Evolutionary conservation across 2,888 invertebrate species (phyloP).

Genomic region (Idaea aversata): DNA sequence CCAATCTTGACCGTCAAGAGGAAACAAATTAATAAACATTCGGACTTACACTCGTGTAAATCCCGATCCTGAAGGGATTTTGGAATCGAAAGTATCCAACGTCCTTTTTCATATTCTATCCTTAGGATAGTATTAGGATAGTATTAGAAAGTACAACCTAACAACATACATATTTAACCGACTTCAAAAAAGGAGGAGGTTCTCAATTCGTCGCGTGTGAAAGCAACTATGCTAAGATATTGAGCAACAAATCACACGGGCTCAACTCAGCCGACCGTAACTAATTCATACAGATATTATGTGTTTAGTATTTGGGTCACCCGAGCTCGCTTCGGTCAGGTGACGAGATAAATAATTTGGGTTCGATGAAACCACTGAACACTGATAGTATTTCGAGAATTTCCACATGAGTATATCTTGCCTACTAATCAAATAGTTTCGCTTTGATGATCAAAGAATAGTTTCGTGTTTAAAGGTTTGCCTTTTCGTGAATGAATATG

Average conservation of each 20-base stretch:
- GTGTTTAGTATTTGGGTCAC: constrained; percentile 18
- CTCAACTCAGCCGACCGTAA: neutral
- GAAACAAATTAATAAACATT: too few relatives aligned
- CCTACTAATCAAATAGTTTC: constrained; percentile 11
- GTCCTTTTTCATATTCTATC: too few relatives aligned
- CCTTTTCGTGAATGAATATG: constrained; percentile 12
- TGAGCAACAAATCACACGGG: neutral
- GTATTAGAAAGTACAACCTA: too few relatives aligned
- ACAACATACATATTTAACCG: too few relatives aligned
- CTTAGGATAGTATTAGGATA: too few relatives aligned
- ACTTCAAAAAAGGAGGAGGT: too few relatives aligned
- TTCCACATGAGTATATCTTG: neutral
- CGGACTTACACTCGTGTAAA: too few relatives aligned
- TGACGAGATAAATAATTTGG: constrained; percentile 15
- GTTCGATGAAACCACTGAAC: constrained; percentile 19
- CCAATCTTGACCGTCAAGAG: too few relatives aligned
- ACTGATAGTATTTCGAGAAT: constrained; percentile 5
- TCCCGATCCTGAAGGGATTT: too few relatives aligned
- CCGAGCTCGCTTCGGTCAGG: constrained; percentile 7
- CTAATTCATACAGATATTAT: neutral
- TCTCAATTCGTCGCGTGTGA: too few relatives aligned
- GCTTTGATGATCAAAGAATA: constrained; percentile 22
- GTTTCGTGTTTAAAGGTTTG: constrained; percentile 8
- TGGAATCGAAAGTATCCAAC: too few relatives aligned
- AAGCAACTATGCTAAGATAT: neutral